A percentile compares a stretch with the other conserved stretches of the same genome.
Conservation (phyloP, 2,797 vertebrate genomes). For the Sylvia borin region DNA sequence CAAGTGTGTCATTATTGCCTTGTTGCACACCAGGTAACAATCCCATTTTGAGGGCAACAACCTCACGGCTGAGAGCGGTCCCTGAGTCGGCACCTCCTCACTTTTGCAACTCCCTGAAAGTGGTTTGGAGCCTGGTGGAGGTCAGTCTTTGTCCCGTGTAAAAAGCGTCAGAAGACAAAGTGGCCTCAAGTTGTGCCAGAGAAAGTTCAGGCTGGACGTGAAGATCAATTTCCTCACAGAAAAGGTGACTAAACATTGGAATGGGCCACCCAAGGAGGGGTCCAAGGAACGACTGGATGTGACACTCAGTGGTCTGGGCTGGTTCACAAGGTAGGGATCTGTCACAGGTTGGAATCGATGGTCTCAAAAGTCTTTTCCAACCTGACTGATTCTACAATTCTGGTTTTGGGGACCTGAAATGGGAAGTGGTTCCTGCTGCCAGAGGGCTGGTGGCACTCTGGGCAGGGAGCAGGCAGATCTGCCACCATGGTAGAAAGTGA, state of each 20-base stretch:
- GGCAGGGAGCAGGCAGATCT: background rate
- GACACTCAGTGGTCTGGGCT: background rate
- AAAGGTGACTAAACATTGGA: background rate
- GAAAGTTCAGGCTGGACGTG: background rate
- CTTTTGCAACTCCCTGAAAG: background rate
- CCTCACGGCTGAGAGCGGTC: rapidly evolving
- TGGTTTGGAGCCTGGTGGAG: too few relatives aligned
- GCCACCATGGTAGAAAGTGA: rapidly evolving
- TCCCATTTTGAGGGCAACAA: background rate
- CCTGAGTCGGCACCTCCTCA: rapidly evolving
- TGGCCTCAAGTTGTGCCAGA: background rate
- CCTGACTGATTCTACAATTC: background rate
- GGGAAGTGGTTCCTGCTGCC: rapidly evolving
- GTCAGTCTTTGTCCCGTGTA: background rate
- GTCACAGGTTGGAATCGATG: background rate
- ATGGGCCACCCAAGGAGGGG: background rate
- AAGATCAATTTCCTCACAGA: background rate
- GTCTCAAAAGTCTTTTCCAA: background rate
- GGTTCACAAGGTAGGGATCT: background rate
- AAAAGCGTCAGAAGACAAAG: background rate
- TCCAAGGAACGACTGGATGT: background rate
- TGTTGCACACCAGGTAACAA: background rate
- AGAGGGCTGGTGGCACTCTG: rapidly evolving
- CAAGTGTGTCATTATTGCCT: background rate
- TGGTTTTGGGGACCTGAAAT: background rate